phyloP scores from a whole-genome alignment of 2,113 vertebrate genomes.

The Tyto alba region DNA sequence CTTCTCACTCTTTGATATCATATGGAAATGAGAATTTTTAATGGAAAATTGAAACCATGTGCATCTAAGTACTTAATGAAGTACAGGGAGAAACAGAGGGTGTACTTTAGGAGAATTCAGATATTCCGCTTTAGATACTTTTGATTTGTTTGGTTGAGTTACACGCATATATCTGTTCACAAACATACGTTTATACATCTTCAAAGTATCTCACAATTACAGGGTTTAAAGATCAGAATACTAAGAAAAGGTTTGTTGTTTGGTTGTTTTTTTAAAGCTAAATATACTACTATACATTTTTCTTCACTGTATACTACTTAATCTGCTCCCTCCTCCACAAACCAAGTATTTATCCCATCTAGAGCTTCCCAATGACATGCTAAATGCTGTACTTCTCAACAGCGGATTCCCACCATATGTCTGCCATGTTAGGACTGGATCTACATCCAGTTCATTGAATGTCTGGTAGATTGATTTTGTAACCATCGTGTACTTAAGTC shows the following conservation, averaged over 20 bases:
- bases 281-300: not conserved
- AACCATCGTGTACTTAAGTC: not conserved
- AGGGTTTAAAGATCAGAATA: not conserved
- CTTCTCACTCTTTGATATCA: conserved; percentile 92
- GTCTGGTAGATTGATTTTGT: not conserved
- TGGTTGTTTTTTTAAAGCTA: not conserved
- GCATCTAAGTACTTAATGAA: conserved; percentile 89
- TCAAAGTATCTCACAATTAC: not conserved
- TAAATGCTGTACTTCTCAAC: not conserved
- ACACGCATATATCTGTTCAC: conserved; percentile 37
- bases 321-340: not conserved
- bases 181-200: conserved; percentile 16
- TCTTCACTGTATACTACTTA: not conserved
- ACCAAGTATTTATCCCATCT: not conserved
- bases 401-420: not conserved
- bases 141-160: conserved; percentile 64
- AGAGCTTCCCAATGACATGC: not conserved
- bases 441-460: not conserved
- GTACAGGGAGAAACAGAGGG: conserved; percentile 80
- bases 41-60: conserved; percentile 94
- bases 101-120: conserved; percentile 76
- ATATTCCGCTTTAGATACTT: conserved; percentile 71
- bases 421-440: not conserved
- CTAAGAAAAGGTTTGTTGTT: not conserved
- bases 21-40: conserved; percentile 92